Conservation (phyloP, 2,113 vertebrate species). For the Rattus norvegicus region DNA sequence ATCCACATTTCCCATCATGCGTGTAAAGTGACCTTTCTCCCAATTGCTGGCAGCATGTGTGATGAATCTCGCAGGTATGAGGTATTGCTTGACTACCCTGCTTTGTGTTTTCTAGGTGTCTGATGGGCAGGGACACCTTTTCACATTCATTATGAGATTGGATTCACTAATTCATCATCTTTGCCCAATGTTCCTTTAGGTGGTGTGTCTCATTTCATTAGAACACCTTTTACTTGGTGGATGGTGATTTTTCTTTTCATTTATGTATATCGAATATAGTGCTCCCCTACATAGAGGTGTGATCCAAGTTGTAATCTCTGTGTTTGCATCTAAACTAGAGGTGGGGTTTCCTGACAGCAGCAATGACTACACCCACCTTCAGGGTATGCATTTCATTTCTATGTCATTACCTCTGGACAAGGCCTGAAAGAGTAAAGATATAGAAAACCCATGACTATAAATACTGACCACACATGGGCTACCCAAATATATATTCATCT, state of each 20-base stretch:
- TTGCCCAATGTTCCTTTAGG: background rate
- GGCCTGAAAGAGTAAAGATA: background rate
- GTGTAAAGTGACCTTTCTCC: background rate
- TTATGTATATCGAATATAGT: slow-evolving; percentile 3
- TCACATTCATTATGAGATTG: background rate
- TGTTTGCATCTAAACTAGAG: slow-evolving; percentile 33
- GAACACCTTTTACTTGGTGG: slow-evolving; percentile 1
- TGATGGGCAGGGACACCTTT: background rate
- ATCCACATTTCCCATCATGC: background rate
- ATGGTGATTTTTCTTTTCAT: slow-evolving; percentile 5
- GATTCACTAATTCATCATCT: slow-evolving; percentile 9
- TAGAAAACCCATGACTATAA: background rate
- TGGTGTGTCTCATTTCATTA: slow-evolving; percentile 19
- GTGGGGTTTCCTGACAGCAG: background rate
- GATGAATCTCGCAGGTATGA: background rate
- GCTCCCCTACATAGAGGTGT: slow-evolving; percentile 7
- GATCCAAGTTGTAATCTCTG: slow-evolving; percentile 46
- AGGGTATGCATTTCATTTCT: slow-evolving; percentile 22
- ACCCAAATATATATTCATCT: slow-evolving; percentile 8
- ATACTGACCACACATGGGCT: background rate
- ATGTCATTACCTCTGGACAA: background rate
- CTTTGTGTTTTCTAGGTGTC: slow-evolving; percentile 31
- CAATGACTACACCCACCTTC: background rate
- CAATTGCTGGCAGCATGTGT: background rate
- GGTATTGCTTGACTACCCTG: background rate